Conservation (phyloP, 2,888 invertebrate species). For the Dasypogon diadema region DNA sequence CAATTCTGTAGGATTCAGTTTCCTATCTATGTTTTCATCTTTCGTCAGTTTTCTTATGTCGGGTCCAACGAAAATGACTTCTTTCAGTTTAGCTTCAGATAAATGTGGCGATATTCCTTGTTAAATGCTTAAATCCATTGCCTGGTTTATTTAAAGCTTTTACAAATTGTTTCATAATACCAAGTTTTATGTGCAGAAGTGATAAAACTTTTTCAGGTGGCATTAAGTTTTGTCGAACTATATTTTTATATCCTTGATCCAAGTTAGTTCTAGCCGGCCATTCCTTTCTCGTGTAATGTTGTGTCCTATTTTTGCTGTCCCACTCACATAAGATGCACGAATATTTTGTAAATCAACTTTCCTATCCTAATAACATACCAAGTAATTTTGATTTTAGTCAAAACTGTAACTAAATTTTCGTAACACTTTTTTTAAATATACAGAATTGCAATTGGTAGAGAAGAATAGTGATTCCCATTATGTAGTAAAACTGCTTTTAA, state of each 20-base stretch:
- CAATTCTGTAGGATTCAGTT: too few species aligned
- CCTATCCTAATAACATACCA: neutral
- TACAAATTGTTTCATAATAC: neutral
- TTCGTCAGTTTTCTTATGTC: neutral
- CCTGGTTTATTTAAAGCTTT: neutral
- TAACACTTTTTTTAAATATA: conserved; percentile 37
- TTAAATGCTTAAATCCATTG: too few species aligned
- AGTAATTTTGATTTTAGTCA: neutral
- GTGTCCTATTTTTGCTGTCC: neutral
- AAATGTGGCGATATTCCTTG: too few species aligned
- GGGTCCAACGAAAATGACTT: neutral
- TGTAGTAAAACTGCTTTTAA: conserved; percentile 38
- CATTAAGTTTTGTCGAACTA: neutral
- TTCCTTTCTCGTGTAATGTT: neutral
- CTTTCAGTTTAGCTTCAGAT: too few species aligned
- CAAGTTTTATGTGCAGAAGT: too few species aligned
- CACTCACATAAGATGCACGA: neutral
- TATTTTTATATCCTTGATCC: neutral
- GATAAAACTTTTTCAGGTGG: neutral
- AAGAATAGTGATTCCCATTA: conserved; percentile 40
- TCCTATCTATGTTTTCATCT: neutral
- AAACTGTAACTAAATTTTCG: conserved; percentile 6
- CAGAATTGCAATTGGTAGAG: neutral
- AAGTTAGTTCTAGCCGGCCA: neutral
- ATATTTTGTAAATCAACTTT: neutral